phyloP scores from a whole-genome alignment of 2,113 vertebrate species.

The Talpa occidentalis region DNA sequence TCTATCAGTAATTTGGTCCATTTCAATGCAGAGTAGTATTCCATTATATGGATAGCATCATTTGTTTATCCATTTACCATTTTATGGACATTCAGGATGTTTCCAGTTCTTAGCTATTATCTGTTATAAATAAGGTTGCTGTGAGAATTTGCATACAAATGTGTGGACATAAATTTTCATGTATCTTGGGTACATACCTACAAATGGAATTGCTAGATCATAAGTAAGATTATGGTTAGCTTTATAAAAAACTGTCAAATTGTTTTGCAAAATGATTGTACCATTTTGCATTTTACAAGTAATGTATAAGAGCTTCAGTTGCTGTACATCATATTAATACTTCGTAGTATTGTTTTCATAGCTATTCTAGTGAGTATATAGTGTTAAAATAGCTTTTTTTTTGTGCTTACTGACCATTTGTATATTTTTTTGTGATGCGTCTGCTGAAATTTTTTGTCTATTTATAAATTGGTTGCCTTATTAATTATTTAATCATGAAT shows the following conservation, averaged over 20 bases:
- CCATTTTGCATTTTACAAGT: not conserved
- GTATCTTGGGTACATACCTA: not conserved
- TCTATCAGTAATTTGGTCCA: not conserved
- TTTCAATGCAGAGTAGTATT: constrained; percentile 6
- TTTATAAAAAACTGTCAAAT: not conserved
- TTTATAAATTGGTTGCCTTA: not conserved
- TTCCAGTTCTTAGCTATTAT: not conserved
- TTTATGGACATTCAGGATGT: constrained; percentile 20
- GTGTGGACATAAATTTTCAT: not conserved
- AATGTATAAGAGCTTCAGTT: not conserved
- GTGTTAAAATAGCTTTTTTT: no score
- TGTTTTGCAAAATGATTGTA: not conserved
- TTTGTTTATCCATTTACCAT: not conserved
- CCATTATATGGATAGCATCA: not conserved
- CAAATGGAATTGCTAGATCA: not conserved
- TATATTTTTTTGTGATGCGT: not conserved
- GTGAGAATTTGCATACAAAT: not conserved
- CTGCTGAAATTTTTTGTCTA: not conserved
- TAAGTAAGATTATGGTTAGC: not conserved
- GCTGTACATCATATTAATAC: not conserved
- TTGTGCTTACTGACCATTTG: not conserved
- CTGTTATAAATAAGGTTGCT: not conserved
- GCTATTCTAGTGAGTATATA: not conserved
- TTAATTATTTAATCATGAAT: not conserved
- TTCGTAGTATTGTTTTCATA: not conserved